Evolutionary conservation across 2,797 vertebrate genomes (phyloP), one percentile per base, ranked within the genome.

Genomic region (Microctenopoma stevenorrisi): DNA sequence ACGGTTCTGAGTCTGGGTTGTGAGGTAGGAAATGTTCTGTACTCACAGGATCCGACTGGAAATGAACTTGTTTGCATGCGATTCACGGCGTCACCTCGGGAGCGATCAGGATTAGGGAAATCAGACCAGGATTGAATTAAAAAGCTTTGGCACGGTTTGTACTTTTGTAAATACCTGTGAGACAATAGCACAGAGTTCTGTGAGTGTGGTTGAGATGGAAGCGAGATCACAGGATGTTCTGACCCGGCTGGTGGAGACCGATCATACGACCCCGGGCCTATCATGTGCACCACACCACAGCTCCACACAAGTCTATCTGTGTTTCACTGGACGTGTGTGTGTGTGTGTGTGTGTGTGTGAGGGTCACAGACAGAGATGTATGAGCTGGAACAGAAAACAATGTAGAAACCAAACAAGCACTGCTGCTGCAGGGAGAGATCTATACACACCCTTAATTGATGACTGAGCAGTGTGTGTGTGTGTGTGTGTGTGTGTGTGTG

Each of bases 401-500:
- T 84, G 86, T 86, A 85, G 83, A 86, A 89, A 84, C 79, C 79
- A 83, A 86, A 84, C 82, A 83, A 86, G 83, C 86, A 64, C 46
- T 38, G 26, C 78, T 69, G 82, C 87, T 87, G 85, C 87, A 85
- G 84, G 84, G 71, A 69, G 76, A 76, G 83, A 88, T 81, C 82
- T 50, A 81, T 79, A 88, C 76, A 71, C 79, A 61, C 26, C 64
- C 68, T 76, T 88, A 87, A 89, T 84, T 88, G 84, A 88, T 86
- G 83, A 77, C 66, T 60, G 72, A 72, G 68, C 57, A 7, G 50
- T 50, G 71, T 50, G 52, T 57, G 22, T 55, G 44, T n/a, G 58
- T 74, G 53, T 59, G 57, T 64, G 64, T 64, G 68, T 80, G 62
- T 66, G 79, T 61, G 68, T 84, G 77, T 68, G 72, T 66, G 62